phyloP scores from a whole-genome alignment of 2,888 invertebrate species.

The Julus scanicus region DNA sequence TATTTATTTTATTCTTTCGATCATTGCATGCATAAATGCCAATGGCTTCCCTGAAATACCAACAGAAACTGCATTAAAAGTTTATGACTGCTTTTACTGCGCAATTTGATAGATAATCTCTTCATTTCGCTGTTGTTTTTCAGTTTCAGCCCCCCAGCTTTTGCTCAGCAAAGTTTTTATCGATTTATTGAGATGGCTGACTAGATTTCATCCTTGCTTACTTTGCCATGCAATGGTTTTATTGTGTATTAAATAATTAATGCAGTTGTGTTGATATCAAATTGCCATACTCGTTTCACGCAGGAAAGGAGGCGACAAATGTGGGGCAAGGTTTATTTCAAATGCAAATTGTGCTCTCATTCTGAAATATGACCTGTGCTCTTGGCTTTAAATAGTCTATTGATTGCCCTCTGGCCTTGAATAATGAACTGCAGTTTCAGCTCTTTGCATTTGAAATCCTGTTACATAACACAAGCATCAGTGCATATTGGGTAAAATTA shows the following conservation, averaged over 20 bases:
- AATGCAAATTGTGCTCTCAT: neutral
- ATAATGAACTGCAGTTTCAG: neutral
- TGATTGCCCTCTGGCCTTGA: neutral
- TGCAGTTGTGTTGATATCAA: neutral
- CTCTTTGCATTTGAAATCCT: neutral
- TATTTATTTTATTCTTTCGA: neutral
- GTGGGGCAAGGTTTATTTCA: neutral
- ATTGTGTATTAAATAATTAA: constrained; percentile 5
- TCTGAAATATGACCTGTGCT: neutral
- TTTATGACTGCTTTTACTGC: neutral
- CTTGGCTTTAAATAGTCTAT: neutral
- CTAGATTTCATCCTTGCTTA: neutral
- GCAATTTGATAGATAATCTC: constrained; percentile 11
- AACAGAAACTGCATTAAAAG: neutral
- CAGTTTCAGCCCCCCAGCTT: neutral
- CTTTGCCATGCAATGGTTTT: neutral
- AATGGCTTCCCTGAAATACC: too few relatives aligned
- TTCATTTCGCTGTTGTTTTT: neutral
- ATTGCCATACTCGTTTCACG: neutral
- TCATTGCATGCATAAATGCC: neutral
- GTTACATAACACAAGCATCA: neutral
- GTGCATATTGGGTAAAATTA: neutral
- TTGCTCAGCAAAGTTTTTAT: neutral
- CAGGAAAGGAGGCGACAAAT: neutral
- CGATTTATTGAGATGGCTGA: constrained; percentile 8